These are phyloP conservation scores for Oxytorus armatus DNA, from an alignment of 2,888 invertebrate genomes.

Conservation along the genomic window DNA sequence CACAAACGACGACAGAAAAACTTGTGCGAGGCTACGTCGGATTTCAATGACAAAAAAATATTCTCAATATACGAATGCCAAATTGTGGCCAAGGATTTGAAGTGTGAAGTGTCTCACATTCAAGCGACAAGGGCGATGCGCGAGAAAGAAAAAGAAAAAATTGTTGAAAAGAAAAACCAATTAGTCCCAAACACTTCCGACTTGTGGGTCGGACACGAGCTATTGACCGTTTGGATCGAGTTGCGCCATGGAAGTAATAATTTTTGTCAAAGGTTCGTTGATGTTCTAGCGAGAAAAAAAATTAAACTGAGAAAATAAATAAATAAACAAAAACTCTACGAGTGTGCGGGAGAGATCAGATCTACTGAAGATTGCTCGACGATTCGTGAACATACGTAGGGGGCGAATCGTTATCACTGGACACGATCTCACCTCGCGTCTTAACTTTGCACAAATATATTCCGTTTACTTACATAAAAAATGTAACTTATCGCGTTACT, in stretches of 20 bases:
- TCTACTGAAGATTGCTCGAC: slow-evolving; percentile 54
- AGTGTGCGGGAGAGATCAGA: slow-evolving; percentile 59
- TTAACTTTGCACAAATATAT: slow-evolving; percentile 66
- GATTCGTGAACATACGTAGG: slow-evolving; percentile 45
- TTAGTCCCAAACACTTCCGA: slow-evolving; percentile 32
- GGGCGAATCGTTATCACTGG: slow-evolving; percentile 68
- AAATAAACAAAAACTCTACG: slow-evolving; percentile 36
- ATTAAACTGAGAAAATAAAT: too few species aligned
- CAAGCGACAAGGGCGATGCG: slow-evolving; percentile 8
- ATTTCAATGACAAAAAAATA: neutral
- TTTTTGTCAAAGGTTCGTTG: slow-evolving; percentile 22
- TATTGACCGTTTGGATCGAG: slow-evolving; percentile 41
- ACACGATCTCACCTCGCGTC: slow-evolving; percentile 53
- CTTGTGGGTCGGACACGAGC: slow-evolving; percentile 14
- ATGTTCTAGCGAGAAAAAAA: slow-evolving; percentile 22
- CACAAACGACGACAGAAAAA: too few species aligned
- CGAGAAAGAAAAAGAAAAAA: slow-evolving; percentile 11
- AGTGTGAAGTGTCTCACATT: neutral
- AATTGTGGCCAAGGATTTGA: neutral
- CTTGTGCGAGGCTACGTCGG: neutral
- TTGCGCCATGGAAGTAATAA: slow-evolving; percentile 30
- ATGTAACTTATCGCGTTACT: slow-evolving; percentile 70
- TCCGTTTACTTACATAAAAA: slow-evolving; percentile 67
- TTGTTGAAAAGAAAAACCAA: slow-evolving; percentile 15
- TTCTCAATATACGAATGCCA: neutral